Percentiles rank a stretch among this genome's conserved stretches.
Conservation (phyloP, 2,888 invertebrate genomes). For the Mimachlamys varia region DNA sequence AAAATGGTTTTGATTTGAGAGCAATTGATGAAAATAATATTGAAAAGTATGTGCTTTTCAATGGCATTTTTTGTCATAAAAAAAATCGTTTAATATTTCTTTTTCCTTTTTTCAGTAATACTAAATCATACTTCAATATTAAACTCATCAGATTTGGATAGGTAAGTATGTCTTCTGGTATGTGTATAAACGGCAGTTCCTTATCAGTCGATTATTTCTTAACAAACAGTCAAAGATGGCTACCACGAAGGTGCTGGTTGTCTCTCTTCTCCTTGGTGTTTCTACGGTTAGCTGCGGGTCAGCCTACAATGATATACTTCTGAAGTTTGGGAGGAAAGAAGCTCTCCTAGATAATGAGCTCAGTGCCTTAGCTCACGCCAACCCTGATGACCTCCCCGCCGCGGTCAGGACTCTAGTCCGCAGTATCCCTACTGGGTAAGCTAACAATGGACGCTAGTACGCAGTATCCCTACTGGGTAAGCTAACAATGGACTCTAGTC, state of each 20-base stretch:
- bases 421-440: not conserved
- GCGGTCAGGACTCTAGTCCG: constrained; percentile 13
- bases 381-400: constrained; percentile 8
- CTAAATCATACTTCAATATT: no score
- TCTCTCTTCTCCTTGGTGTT: not conserved
- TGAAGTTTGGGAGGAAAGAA: constrained; percentile 4
- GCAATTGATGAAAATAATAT: no score
- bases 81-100: no score
- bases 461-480: not conserved
- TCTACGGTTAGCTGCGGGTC: not conserved
- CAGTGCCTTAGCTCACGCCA: not conserved
- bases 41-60: no score
- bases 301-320: not conserved
- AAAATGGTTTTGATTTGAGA: no score
- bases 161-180: no score
- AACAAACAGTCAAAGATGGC: not conserved
- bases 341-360: not conserved
- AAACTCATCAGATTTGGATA: no score
- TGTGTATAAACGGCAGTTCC: no score
- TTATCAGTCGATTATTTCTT: not conserved
- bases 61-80: no score
- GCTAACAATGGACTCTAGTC: constrained; percentile 13
- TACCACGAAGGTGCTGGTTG: not conserved
- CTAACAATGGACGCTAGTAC: not conserved
- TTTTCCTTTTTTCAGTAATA: no score